Percentiles rank a stretch among this genome's conserved stretches.
Evolutionary conservation across 2,888 invertebrate species (phyloP).

Genomic region (Limnephilus lunatus): DNA sequence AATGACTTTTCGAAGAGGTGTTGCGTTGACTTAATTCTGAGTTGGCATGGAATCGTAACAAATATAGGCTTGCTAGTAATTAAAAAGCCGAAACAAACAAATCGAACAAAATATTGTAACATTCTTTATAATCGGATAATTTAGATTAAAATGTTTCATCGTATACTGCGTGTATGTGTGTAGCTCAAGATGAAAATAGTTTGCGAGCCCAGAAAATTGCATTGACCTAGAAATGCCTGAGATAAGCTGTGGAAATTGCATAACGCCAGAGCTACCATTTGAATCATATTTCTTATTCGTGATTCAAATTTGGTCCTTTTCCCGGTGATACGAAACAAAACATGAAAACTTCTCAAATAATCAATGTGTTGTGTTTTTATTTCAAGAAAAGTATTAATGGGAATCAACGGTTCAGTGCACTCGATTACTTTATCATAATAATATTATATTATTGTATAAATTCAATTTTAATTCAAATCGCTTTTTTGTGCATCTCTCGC

Average conservation of each 20-base stretch:
- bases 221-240: neutral
- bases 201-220: neutral
- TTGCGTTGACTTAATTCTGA: too few species aligned
- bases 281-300: neutral
- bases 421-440: neutral
- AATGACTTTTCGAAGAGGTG: too few species aligned
- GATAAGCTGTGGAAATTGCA: neutral
- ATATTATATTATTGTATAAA: neutral
- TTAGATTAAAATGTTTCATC: neutral
- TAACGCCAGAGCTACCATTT: neutral
- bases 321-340: neutral
- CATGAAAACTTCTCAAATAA: neutral
- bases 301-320: neutral
- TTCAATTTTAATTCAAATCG: neutral
- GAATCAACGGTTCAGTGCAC: neutral
- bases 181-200: neutral
- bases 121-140: too few species aligned
- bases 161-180: neutral
- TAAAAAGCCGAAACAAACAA: too few species aligned
- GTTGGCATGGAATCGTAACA: too few species aligned
- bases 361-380: neutral
- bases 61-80: too few species aligned
- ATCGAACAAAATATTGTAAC: too few species aligned
- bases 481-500: conserved; percentile 29
- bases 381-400: neutral